Conservation (phyloP, 2,888 invertebrate species). For the Thyatira batis region DNA sequence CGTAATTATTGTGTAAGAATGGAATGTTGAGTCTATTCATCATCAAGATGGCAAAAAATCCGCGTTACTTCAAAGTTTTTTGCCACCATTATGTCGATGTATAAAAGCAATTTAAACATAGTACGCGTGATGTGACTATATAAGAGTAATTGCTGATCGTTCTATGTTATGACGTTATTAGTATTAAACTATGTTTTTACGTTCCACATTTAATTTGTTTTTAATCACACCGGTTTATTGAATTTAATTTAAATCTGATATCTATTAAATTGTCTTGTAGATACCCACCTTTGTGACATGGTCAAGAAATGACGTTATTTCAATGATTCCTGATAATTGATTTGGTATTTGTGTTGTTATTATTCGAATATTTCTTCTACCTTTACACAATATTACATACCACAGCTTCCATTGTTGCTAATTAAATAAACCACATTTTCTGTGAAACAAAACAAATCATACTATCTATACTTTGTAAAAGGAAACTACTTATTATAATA, state of each 20-base stretch:
- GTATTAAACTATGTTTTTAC: conserved; percentile 3
- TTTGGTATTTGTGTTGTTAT: too few species aligned
- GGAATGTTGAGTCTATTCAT: conserved; percentile 1
- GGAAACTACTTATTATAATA: too few species aligned
- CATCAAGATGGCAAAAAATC: not conserved
- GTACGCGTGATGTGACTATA: conserved; percentile 7
- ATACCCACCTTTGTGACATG: not conserved
- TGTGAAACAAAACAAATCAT: not conserved
- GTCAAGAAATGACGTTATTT: not conserved
- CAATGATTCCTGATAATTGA: too few species aligned
- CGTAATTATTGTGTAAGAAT: conserved; percentile 6
- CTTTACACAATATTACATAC: not conserved
- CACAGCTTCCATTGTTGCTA: not conserved
- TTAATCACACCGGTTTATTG: conserved; percentile 1
- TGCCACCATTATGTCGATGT: conserved; percentile 20
- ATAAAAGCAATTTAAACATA: conserved; percentile 35
- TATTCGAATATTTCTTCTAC: not conserved
- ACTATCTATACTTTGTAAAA: not conserved
- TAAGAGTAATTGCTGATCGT: conserved; percentile 2
- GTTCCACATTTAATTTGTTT: conserved; percentile 3
- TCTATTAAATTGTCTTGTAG: not conserved
- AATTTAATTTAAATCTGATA: not conserved
- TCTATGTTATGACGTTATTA: conserved; percentile 5
- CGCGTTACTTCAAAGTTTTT: conserved; percentile 1
- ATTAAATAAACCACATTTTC: not conserved